Evolutionary conservation across 2,888 invertebrate genomes (phyloP).

Genomic region (Nudaria mundana): DNA sequence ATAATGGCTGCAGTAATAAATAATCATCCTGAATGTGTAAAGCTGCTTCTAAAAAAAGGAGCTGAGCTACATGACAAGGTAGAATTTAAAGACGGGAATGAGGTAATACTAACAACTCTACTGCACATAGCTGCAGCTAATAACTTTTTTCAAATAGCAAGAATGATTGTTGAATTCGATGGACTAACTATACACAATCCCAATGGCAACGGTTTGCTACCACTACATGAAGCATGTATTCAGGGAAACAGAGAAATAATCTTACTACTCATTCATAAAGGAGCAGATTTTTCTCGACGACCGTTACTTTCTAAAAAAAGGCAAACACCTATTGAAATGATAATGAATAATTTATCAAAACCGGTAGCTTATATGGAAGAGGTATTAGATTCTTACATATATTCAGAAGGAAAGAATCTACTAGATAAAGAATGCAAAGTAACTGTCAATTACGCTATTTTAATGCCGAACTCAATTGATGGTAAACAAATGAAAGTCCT

Average conservation of each 20-base stretch:
- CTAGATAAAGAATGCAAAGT: constrained; percentile 48
- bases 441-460: constrained; percentile 59
- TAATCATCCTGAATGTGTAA: constrained; percentile 6
- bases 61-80: constrained; percentile 1
- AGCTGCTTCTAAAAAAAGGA: constrained; percentile 39
- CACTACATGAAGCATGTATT: constrained; percentile 57
- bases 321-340: constrained; percentile 57
- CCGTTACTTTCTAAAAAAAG: constrained; percentile 10
- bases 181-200: constrained; percentile 35
- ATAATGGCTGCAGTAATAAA: constrained; percentile 18
- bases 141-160: constrained; percentile 48
- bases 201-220: constrained; percentile 8
- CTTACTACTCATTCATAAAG: constrained; percentile 45
- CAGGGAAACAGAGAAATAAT: constrained; percentile 76
- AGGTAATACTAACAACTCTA: constrained; percentile 35
- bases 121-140: constrained; percentile 55
- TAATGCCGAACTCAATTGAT: constrained; percentile 44
- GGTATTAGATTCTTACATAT: constrained; percentile 66
- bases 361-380: constrained; percentile 68
- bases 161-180: constrained; percentile 48
- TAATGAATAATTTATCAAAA: constrained; percentile 61
- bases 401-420: constrained; percentile 50
- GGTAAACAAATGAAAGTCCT: constrained; percentile 68
- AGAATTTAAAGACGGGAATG: neutral
- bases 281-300: constrained; percentile 42